Conservation (phyloP, 2,888 invertebrate genomes). For the Agrotis exclamationis region DNA sequence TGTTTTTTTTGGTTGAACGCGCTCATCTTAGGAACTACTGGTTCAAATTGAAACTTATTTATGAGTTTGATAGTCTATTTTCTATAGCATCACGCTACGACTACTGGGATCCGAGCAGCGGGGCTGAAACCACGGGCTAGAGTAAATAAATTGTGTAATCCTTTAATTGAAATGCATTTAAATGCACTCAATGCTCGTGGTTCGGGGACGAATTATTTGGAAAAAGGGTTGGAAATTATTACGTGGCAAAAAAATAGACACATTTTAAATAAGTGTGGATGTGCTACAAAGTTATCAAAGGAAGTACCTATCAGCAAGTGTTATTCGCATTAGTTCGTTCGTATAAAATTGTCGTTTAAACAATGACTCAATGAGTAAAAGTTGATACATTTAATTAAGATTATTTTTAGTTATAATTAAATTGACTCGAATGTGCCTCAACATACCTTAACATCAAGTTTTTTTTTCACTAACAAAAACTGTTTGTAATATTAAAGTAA, state of each 20-base stretch:
- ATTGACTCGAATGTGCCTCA: neutral
- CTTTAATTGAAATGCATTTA: too few relatives aligned
- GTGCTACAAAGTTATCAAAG: constrained; percentile 60
- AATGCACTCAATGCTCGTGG: neutral
- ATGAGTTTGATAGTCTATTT: too few relatives aligned
- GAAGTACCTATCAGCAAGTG: constrained; percentile 64
- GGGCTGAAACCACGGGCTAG: too few relatives aligned
- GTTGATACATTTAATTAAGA: constrained; percentile 59
- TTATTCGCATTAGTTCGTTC: constrained; percentile 47
- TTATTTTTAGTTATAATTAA: constrained; percentile 19
- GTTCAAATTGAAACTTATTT: too few relatives aligned
- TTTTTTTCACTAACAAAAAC: neutral
- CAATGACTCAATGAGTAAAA: constrained; percentile 57
- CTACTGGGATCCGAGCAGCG: too few relatives aligned
- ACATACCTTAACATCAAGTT: neutral
- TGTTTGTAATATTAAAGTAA: neutral
- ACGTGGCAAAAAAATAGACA: constrained; percentile 9
- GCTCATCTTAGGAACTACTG: too few relatives aligned
- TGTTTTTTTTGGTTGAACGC: too few relatives aligned
- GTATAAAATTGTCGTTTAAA: constrained; percentile 52
- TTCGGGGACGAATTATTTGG: neutral
- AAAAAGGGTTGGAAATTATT: neutral
- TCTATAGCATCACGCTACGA: too few relatives aligned
- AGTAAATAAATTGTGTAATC: too few relatives aligned
- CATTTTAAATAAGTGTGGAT: constrained; percentile 30